A percentile compares a stretch with the other conserved stretches of the same genome.
Conservation (phyloP, 2,113 vertebrate genomes). For the Sitta europaea region DNA sequence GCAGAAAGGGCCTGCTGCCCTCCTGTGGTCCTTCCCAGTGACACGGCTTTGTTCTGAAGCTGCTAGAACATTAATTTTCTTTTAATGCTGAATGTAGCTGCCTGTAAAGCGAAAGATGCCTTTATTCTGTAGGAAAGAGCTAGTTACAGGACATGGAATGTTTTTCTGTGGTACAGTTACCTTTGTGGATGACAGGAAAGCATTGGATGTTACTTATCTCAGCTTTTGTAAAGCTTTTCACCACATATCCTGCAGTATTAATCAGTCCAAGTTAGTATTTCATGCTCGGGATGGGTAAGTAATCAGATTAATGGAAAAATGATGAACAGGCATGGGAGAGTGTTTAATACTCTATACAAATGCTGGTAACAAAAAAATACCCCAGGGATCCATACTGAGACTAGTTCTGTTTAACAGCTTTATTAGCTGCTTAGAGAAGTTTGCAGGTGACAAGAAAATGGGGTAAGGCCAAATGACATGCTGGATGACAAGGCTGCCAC, state of each 20-base stretch:
- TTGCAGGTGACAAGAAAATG: background rate
- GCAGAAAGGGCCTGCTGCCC: conserved; percentile 8
- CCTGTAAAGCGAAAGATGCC: background rate
- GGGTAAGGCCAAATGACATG: background rate
- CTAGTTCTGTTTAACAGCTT: background rate
- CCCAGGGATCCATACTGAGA: background rate
- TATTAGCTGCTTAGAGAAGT: background rate
- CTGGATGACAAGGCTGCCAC: background rate
- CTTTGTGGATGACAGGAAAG: background rate
- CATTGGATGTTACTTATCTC: background rate
- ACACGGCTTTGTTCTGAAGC: background rate
- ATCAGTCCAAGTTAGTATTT: background rate
- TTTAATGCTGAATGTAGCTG: background rate
- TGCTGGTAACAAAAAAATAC: background rate
- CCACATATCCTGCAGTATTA: background rate
- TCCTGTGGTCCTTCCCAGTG: background rate
- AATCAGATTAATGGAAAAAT: background rate
- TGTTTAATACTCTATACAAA: background rate
- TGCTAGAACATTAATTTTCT: background rate
- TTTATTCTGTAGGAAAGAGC: background rate
- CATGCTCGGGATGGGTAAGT: background rate
- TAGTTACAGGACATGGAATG: background rate
- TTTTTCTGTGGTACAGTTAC: background rate
- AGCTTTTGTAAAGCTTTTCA: background rate
- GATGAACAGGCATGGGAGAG: accelerated